phyloP scores from a whole-genome alignment of 2,888 invertebrate species.

The Meandrusa payeni region DNA sequence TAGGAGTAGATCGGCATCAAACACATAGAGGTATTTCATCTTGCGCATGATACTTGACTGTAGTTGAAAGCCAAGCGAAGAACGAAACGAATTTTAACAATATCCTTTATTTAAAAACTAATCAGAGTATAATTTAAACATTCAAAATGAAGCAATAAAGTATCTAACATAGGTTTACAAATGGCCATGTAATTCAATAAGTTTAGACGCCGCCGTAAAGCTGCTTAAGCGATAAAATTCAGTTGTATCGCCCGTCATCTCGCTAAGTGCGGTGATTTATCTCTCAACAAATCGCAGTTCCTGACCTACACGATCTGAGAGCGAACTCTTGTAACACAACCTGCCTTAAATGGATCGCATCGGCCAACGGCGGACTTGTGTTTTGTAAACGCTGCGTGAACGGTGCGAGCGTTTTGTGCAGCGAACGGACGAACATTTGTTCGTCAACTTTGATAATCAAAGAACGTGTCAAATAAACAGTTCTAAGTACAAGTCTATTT shows the following conservation, averaged over 20 bases:
- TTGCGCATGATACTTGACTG: too few species aligned
- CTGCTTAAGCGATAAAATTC: constrained; percentile 7
- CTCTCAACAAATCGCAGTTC: constrained; percentile 31
- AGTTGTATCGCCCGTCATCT: constrained; percentile 24
- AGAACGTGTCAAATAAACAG: too few species aligned
- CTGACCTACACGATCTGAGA: constrained; percentile 34
- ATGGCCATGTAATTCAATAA: constrained; percentile 19
- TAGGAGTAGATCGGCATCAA: too few species aligned
- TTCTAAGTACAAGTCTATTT: too few species aligned
- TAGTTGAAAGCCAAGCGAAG: too few species aligned
- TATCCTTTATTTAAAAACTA: too few species aligned
- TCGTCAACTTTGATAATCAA: neutral
- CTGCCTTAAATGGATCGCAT: constrained; percentile 35
- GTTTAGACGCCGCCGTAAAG: neutral
- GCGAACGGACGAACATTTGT: constrained; percentile 10
- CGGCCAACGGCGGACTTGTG: constrained; percentile 5
- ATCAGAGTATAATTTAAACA: too few species aligned
- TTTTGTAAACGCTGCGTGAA: constrained; percentile 28
- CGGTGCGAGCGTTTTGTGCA: neutral
- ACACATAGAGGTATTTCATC: too few species aligned
- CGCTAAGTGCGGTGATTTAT: constrained; percentile 28
- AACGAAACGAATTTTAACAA: too few species aligned
- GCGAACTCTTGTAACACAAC: constrained; percentile 31
- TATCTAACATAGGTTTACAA: too few species aligned
- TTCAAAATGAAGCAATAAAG: too few species aligned